Conservation (phyloP, 2,888 invertebrate species). For the Scaptomyza caliginosa region DNA sequence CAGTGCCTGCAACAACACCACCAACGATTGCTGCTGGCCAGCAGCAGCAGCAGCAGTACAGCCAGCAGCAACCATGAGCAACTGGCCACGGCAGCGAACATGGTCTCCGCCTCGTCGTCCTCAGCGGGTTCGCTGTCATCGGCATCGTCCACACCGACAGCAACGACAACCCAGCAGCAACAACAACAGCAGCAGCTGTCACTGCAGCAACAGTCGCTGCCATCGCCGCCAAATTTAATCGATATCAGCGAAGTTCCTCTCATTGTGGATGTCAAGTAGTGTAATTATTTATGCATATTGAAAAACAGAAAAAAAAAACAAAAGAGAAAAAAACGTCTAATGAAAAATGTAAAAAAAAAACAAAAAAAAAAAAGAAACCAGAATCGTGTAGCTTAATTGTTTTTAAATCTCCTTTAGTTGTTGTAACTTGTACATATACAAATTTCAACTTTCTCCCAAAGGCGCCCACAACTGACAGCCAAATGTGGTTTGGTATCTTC, state of each 20-base stretch:
- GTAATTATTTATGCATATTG: constrained; percentile 75
- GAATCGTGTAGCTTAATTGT: constrained; percentile 70
- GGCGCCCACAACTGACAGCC: constrained; percentile 38
- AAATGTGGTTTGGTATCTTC: constrained; percentile 26
- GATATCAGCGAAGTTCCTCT: constrained; percentile 84
- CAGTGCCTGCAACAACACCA: constrained; percentile 83
- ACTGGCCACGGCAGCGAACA: constrained; percentile 47
- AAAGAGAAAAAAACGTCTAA: constrained; percentile 34
- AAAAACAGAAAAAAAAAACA: constrained; percentile 41
- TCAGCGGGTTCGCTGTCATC: constrained; percentile 73
- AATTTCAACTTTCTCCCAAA: constrained; percentile 57
- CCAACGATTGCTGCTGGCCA: constrained; percentile 79
- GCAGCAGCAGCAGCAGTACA: constrained; percentile 42
- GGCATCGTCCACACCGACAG: constrained; percentile 72
- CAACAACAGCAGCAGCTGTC: constrained; percentile 48
- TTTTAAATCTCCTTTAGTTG: constrained; percentile 61
- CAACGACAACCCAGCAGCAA: constrained; percentile 49
- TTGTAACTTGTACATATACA: constrained; percentile 74
- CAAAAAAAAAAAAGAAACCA: constrained; percentile 38
- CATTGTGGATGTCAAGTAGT: constrained; percentile 84
- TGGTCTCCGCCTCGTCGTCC: constrained; percentile 56
- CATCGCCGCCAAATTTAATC: constrained; percentile 84
- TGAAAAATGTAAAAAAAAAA: constrained; percentile 57
- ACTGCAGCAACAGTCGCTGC: constrained; percentile 66
- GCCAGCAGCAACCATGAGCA: constrained; percentile 32